Evolutionary conservation across 2,888 invertebrate genomes (phyloP).

Genomic region (Stenodema calcarata): DNA sequence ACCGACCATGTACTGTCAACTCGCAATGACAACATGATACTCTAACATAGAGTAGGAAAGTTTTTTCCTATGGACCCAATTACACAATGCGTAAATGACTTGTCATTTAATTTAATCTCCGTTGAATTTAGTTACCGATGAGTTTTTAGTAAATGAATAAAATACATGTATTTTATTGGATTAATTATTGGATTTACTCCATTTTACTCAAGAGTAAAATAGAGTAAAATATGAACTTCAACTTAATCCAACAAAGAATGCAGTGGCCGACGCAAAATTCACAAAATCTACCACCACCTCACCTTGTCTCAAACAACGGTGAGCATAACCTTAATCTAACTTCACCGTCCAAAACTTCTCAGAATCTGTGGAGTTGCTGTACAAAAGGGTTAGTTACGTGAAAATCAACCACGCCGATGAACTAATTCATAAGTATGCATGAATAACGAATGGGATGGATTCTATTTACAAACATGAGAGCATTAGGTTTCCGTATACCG

Average conservation of each 20-base stretch:
- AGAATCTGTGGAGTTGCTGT: background rate
- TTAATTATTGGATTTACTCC: too few relatives aligned
- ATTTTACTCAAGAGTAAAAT: too few relatives aligned
- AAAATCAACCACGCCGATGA: background rate
- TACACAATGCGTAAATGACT: too few relatives aligned
- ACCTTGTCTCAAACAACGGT: background rate
- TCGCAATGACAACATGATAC: too few relatives aligned
- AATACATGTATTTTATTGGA: too few relatives aligned
- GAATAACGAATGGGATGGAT: background rate
- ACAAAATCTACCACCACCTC: background rate
- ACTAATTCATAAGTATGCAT: conserved; percentile 24
- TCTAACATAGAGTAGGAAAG: too few relatives aligned
- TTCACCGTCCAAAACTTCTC: background rate
- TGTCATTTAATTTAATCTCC: too few relatives aligned
- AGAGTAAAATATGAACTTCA: too few relatives aligned
- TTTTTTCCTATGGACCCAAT: too few relatives aligned
- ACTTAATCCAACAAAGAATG: too few relatives aligned
- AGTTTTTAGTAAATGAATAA: too few relatives aligned
- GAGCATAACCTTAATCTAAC: background rate
- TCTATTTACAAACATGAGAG: conserved; percentile 26
- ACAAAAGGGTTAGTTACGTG: background rate
- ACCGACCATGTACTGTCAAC: background rate
- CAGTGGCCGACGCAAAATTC: background rate
- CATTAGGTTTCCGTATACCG: background rate
- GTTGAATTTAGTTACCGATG: too few relatives aligned